phyloP scores from a whole-genome alignment of 2,113 vertebrate genomes.

The Pimephales promelas region DNA sequence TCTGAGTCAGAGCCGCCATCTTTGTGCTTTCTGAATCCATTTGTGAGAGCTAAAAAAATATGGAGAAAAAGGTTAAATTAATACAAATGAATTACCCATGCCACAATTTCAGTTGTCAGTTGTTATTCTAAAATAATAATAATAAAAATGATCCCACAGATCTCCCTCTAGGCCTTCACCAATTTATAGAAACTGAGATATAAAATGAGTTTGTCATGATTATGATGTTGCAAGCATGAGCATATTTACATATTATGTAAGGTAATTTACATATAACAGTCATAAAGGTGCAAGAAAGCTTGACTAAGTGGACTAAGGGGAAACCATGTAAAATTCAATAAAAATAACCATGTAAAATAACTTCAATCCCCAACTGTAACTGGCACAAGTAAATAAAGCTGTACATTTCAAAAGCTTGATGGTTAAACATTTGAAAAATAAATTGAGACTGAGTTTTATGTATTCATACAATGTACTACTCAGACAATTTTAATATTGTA shows the following conservation, averaged over 20 bases:
- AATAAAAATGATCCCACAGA: neutral
- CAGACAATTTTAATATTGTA: neutral
- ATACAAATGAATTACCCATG: neutral
- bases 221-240: neutral
- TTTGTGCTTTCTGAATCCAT: slow-evolving; percentile 83
- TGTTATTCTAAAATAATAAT: slow-evolving; percentile 7
- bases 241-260: neutral
- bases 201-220: neutral
- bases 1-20: slow-evolving; percentile 85
- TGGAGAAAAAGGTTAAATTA: neutral
- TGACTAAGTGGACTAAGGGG: neutral
- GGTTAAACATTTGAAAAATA: neutral
- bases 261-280: neutral
- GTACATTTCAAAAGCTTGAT: neutral
- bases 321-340: neutral
- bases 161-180: neutral
- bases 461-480: too few relatives aligned
- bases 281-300: neutral
- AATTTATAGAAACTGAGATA: neutral
- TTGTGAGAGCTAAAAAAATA: slow-evolving; percentile 82
- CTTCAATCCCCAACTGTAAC: too few relatives aligned
- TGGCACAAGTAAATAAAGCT: neutral
- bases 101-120: neutral
- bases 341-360: too few relatives aligned
- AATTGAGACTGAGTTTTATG: neutral